Base-by-base conservation (phyloP, 1,140 invertebrate genomes). In the Drosophila malerkotliana region DNA sequence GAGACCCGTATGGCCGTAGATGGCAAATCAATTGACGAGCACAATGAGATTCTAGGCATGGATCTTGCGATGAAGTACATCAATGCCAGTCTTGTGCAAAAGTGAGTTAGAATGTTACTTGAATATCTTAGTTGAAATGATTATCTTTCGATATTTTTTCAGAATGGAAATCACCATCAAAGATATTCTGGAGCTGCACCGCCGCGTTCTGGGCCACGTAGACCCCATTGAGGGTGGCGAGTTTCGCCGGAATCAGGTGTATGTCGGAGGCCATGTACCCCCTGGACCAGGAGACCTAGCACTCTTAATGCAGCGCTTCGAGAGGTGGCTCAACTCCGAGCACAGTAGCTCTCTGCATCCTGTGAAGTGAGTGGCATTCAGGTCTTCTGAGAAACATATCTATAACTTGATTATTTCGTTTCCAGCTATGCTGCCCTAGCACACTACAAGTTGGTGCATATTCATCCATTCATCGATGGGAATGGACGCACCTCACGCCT, bases 51-150 rank as follows among this genome's bases (percentile, higher is more conserved):
- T 83, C 92, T 98, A 26, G 97, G 97, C 56, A 92, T 99, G 89
- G 98, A 99, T 93, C 94, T 97, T 26, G 98, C 98, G 2, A 95
- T 99, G 93, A 97, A 98, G 83, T 99, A 96, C 91, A 96, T 99
- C 9, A 99, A 99, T 92, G 95, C 95, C n/a, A 97, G 96, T 62
- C 93, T 99, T 45, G 93, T 98, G 21, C 95, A 96, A 77, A 93
- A 93, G 93, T 94, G 83, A 68, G 83, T 48, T 34, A 2, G 14
- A 41, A 15, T 14, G 49, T 57, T 9, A 48, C 0, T 34, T 34
- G 1, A 30, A 7, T 39, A 18, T 37, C 26, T 28, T 28, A 21
- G 21, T 21, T 21, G 2, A 3, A 21, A 21, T 3, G 34, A 41
- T 14, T 30, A 26, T 34, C 0, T 63, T 1, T 48, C 24, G 34